A percentile compares a stretch with the other conserved stretches of the same genome.
Conservation (phyloP, 2,113 vertebrate genomes). For the Pardalotus punctatus region DNA sequence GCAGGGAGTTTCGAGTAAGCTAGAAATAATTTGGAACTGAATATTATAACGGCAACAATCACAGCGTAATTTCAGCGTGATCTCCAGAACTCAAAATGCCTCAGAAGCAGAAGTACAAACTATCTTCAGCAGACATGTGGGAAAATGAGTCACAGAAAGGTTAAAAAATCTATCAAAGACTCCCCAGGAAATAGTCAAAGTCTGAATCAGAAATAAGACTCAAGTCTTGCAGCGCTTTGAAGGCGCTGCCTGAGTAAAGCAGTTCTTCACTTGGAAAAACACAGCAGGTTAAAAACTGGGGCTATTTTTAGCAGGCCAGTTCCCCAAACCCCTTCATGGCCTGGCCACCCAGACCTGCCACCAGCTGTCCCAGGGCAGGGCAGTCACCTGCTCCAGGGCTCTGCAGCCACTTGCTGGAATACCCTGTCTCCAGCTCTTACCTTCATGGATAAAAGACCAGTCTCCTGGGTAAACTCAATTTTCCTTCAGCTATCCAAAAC, state of each 20-base stretch:
- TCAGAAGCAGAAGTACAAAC: not conserved
- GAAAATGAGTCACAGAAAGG: constrained; percentile 46
- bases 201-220: not conserved
- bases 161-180: constrained; percentile 42
- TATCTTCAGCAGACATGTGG: not conserved
- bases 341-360: not conserved
- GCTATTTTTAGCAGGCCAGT: constrained; percentile 30
- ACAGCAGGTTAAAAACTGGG: not conserved
- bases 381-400: not conserved
- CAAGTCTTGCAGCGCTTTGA: not conserved
- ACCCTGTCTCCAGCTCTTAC: not conserved
- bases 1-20: not conserved
- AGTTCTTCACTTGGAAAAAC: not conserved
- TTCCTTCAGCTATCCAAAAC: not conserved
- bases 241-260: not conserved
- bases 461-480: not conserved
- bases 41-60: not conserved
- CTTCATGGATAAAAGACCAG: not conserved
- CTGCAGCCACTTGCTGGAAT: not conserved
- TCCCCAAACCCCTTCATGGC: not conserved
- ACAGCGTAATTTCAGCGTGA: not conserved
- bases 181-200: constrained; percentile 23
- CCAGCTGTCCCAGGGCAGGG: not conserved
- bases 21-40: not conserved
- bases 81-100: not conserved